phyloP scores from a whole-genome alignment of 2,113 vertebrate species.

The Theristicus caerulescens region DNA sequence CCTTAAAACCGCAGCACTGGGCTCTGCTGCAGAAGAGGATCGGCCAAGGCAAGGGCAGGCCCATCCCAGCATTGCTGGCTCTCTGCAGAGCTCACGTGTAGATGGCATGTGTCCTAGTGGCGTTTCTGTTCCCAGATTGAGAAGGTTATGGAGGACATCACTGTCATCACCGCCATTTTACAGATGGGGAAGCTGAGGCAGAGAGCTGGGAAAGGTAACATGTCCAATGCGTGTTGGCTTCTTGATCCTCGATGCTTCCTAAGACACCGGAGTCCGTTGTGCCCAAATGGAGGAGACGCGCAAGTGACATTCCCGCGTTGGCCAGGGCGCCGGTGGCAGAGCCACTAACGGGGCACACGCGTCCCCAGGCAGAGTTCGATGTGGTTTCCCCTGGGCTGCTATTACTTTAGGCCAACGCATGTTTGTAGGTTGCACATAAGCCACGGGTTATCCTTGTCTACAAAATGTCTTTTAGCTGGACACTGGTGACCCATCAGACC shows the following conservation, averaged over 20 bases:
- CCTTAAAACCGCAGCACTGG: background rate
- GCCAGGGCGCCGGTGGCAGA: background rate
- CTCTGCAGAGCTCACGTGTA: background rate
- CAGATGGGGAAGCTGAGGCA: background rate
- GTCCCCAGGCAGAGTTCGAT: rapidly evolving
- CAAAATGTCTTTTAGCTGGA: background rate
- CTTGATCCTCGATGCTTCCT: background rate
- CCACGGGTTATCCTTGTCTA: background rate
- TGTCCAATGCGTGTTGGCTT: rapidly evolving
- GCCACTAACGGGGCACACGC: rapidly evolving
- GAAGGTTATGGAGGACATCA: rapidly evolving
- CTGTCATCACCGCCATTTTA: rapidly evolving
- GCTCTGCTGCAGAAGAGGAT: background rate
- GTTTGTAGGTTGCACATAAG: rapidly evolving
- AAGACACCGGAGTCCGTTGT: rapidly evolving
- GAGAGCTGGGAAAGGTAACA: background rate
- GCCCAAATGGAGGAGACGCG: too few species aligned
- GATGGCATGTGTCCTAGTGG: background rate
- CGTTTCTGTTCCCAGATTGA: rapidly evolving
- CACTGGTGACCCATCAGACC: rapidly evolving
- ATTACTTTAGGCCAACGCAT: rapidly evolving
- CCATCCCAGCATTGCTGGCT: rapidly evolving
- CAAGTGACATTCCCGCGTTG: rapidly evolving
- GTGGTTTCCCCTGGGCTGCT: background rate
- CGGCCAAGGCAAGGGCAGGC: rapidly evolving